phyloP scores from a whole-genome alignment of 2,797 vertebrate genomes.

The Sebastes vulpes region DNA sequence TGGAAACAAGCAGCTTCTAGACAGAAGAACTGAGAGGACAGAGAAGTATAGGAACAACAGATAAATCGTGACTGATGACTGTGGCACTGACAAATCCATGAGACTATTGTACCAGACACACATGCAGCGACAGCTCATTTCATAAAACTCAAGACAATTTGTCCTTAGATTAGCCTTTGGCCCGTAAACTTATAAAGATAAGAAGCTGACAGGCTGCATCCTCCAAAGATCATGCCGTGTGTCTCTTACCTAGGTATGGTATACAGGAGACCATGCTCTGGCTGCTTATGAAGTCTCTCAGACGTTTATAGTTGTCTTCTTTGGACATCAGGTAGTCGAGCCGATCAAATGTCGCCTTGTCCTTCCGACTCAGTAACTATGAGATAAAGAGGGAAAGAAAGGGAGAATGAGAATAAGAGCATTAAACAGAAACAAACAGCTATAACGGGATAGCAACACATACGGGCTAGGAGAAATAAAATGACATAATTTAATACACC shows the following conservation, averaged over 20 bases:
- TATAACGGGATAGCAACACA: background rate
- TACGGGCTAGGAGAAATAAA: background rate
- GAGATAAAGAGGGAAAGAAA: background rate
- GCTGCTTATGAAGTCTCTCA: slow-evolving; percentile 96
- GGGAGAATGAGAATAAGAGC: background rate
- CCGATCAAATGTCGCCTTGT: slow-evolving; percentile 97
- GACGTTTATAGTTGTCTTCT: slow-evolving; percentile 99
- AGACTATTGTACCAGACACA: slow-evolving; percentile 1
- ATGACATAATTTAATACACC: background rate
- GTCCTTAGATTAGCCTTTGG: slow-evolving; percentile 9
- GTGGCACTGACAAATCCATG: background rate
- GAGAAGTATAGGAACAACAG: background rate
- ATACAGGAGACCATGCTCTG: slow-evolving; percentile 99
- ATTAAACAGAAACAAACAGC: background rate
- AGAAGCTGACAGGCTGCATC: background rate
- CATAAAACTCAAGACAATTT: background rate
- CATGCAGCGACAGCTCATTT: background rate
- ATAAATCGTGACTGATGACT: background rate
- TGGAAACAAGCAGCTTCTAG: background rate
- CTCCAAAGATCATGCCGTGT: background rate
- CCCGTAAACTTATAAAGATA: background rate
- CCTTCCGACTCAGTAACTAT: slow-evolving; percentile 96
- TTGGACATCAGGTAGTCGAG: slow-evolving; percentile 99
- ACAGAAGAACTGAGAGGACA: background rate
- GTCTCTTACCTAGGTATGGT: slow-evolving; percentile 93